Evolutionary conservation across 1,140 invertebrate genomes (phyloP), one percentile per base, ranked within the genome.

Genomic region (Cephus cinctus): DNA sequence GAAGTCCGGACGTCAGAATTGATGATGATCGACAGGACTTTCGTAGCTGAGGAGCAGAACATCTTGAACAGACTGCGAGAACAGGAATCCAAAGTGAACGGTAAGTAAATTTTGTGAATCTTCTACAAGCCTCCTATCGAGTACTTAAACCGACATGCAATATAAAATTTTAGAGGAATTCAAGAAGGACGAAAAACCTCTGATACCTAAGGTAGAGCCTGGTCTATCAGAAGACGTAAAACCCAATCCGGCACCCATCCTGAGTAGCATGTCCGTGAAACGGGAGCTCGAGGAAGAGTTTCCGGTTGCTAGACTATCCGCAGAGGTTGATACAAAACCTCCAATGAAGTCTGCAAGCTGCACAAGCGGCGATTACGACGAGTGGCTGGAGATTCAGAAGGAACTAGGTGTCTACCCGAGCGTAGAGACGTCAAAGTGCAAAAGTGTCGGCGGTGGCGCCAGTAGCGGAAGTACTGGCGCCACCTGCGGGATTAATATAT

Each of bases 1-100:
- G 81, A 84, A 67, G 82, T 84, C 5, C 77, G 81, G 56, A 84
- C 86, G 2, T 83, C 85, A 2, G 87, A 89, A 66, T 67, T 83
- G 25, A 85, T 89, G 73, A 86, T 89, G 84, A 73, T 89, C 9
- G 82, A 87, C 57, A 72, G 85, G 40, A 80, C 86, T 63, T 86
- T 87, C 65, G 78, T 88, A 16, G 74, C 80, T 18, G 86, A 88
- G 52, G 86, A 88, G 54, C 80, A 82, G 56, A 71, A 67, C 35
- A 75, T 79, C 27, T 62, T 87, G 18, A 79, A 83, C 47, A 78
- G 76, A 58, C 75, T 87, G 47, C 66, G 76, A 12, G 73, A 76
- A 16, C 69, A 75, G 53, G 68, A 75, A 49, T 66, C 71, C 44
- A 75, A 73, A 65, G 59, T 60, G 19, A 68, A 50, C 44, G 71